Base-by-base conservation (phyloP, 2,888 invertebrate genomes). In the Spialia ferax region DNA sequence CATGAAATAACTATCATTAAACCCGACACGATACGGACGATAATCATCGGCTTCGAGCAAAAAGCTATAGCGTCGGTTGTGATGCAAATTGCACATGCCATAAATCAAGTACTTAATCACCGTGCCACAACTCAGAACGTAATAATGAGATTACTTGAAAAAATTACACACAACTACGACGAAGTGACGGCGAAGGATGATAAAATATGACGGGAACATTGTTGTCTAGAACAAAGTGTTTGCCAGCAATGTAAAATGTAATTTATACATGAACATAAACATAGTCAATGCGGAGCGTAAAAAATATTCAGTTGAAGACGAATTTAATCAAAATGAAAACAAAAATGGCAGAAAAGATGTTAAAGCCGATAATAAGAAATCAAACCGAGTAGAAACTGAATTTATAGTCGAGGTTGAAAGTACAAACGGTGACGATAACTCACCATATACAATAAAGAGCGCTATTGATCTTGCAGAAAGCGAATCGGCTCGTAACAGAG, bases 1-100 rank as follows among this genome's bases (percentile, higher is more conserved):
- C 90, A 88, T 89, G 88, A 90, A 91, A 92, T 92, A 86, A 93
- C 92, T 88, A 91, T 91, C 89, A 93, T 93, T 93, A 93, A 87
- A 83, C 78, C 85, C 89, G 88, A 91, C 92, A 89, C 93, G 92
- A 92, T 92, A 91, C 89, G 89, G 87, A 89, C 88, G 91, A 92
- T 93, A 92, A 92, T 92, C 87, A 91, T 90, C 88, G 86, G 82
- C 81, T 87, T 75, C 84, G 83, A 80, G 91, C 87, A 92, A 92
- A 92, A 92, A 93, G 88, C 89, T 84, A 89, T 87, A 82, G 85
- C 87, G 87, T 87, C 85, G 82, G 83, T 83, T 85, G 82, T 83
- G 91, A 92, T 92, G 92, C 87, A 92, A 93, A 93, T 93, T 92
- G 92, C 91, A 88, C 83, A 83, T 81, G 89, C 89, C 85, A 92